Evolutionary conservation across 2,797 vertebrate species (phyloP).

Genomic region (Sebastes diploproa): DNA sequence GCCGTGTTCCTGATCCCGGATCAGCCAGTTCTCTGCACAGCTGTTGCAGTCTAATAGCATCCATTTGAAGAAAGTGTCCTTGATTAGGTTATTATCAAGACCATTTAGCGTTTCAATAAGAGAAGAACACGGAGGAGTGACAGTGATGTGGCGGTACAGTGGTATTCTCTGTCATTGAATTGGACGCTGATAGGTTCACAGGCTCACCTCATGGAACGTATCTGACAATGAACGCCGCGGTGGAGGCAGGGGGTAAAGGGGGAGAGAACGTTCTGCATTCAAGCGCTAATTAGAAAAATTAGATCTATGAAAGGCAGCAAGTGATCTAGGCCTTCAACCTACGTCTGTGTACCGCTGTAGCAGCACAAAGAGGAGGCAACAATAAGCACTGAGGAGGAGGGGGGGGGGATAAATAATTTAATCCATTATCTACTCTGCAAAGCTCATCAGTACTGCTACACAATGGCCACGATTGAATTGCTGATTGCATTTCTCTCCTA

Average conservation of each 20-base stretch:
- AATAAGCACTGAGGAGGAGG: slow-evolving; percentile 74
- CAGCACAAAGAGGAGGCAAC: slow-evolving; percentile 80
- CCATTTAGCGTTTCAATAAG: slow-evolving; percentile 82
- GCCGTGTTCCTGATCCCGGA: slow-evolving; percentile 29
- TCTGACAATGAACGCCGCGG: slow-evolving; percentile 77
- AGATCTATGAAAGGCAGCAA: slow-evolving; percentile 93
- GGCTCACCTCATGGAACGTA: slow-evolving; percentile 84
- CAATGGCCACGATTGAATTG: slow-evolving; percentile 85
- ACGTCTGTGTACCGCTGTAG: slow-evolving; percentile 77
- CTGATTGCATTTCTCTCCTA: slow-evolving; percentile 83
- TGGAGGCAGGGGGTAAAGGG: slow-evolving; percentile 64
- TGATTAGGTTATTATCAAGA: slow-evolving; percentile 82
- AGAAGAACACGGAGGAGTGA: slow-evolving; percentile 35
- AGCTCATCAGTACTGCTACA: slow-evolving; percentile 88
- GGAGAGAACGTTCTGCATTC: slow-evolving; percentile 85
- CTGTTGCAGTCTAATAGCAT: slow-evolving; percentile 39
- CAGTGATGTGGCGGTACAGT: slow-evolving; percentile 2
- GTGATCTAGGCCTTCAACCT: slow-evolving; percentile 92
- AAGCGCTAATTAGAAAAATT: slow-evolving; percentile 96
- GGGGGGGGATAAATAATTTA: slow-evolving; percentile 91
- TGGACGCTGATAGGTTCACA: slow-evolving; percentile 84
- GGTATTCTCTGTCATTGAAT: slow-evolving; percentile 47
- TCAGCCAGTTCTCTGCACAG: slow-evolving; percentile 23
- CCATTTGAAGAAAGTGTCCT: slow-evolving; percentile 73
- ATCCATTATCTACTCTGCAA: slow-evolving; percentile 97